Conservation (phyloP, 2,797 vertebrate genomes). For the Mallotus villosus region DNA sequence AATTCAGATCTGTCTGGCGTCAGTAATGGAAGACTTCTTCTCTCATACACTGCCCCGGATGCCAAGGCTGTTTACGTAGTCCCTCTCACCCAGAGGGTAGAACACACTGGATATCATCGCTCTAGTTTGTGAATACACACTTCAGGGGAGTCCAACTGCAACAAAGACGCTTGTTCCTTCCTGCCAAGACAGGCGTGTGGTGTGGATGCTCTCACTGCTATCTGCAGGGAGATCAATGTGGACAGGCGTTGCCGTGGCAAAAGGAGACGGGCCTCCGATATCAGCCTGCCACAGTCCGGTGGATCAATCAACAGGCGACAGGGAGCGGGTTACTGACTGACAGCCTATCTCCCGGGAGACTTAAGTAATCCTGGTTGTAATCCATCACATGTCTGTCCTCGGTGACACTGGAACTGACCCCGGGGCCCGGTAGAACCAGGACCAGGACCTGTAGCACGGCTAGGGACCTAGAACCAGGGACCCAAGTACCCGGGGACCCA, state of each 20-base stretch:
- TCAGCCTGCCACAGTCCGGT: conserved; percentile 52
- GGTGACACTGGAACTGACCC: conserved; percentile 48
- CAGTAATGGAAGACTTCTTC: too few relatives aligned
- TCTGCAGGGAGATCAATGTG: conserved; percentile 59
- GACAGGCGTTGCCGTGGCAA: conserved; percentile 42
- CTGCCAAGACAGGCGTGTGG: background rate
- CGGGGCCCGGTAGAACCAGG: conserved; percentile 6
- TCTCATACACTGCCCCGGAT: too few relatives aligned
- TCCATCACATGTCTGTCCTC: conserved; percentile 58
- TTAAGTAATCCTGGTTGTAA: conserved; percentile 70
- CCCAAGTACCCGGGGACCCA: too few relatives aligned
- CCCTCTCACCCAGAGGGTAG: too few relatives aligned
- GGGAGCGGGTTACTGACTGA: conserved; percentile 34
- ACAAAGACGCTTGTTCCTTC: background rate
- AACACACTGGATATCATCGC: background rate
- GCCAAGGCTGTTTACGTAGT: too few relatives aligned
- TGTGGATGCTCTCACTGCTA: conserved; percentile 1
- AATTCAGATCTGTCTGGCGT: too few relatives aligned
- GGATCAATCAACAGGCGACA: conserved; percentile 65
- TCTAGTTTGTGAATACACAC: background rate
- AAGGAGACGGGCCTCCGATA: conserved; percentile 51
- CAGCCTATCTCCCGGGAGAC: conserved; percentile 47
- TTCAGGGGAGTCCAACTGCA: background rate
- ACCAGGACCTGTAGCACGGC: too few relatives aligned
- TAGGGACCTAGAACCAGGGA: too few relatives aligned